phyloP scores from a whole-genome alignment of 1,140 invertebrate species.

The Drosophila micromelanica region DNA sequence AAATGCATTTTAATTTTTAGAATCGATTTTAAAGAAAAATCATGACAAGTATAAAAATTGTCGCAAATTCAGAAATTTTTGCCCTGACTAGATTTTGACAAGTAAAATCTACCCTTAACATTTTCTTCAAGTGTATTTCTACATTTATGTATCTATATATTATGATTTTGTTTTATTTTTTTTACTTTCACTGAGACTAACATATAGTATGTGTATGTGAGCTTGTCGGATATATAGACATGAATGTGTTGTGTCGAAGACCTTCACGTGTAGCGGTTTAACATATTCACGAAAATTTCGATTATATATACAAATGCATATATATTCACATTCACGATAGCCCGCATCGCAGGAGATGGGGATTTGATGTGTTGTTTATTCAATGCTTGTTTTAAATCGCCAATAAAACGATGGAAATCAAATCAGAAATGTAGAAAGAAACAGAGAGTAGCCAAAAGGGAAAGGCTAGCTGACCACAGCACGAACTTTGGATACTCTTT shows the following conservation, averaged over 20 bases:
- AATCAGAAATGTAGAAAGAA: constrained; percentile 11
- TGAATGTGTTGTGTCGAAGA: constrained; percentile 16
- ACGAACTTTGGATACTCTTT: constrained; percentile 3
- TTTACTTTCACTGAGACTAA: constrained; percentile 1
- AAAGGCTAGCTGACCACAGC: neutral
- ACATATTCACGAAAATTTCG: constrained; percentile 22
- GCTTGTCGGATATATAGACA: constrained; percentile 6
- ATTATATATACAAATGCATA: constrained; percentile 2
- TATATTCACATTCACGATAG: neutral
- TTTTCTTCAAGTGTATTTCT: neutral
- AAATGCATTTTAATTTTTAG: too few relatives aligned
- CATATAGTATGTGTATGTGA: constrained; percentile 11
- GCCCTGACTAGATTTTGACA: too few relatives aligned
- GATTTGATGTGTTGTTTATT: constrained; percentile 37
- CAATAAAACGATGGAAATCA: constrained; percentile 34
- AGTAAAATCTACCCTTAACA: too few relatives aligned
- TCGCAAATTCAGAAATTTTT: too few relatives aligned
- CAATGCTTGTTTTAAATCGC: constrained; percentile 34
- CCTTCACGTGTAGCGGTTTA: constrained; percentile 44
- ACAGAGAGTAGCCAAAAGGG: neutral
- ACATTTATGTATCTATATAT: neutral
- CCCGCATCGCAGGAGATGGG: constrained; percentile 11
- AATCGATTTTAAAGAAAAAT: too few relatives aligned
- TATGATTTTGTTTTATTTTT: neutral
- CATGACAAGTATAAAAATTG: too few relatives aligned